These are phyloP conservation scores for Andrena praecox DNA, from an alignment of 2,888 invertebrate genomes.

Conservation along the genomic window DNA sequence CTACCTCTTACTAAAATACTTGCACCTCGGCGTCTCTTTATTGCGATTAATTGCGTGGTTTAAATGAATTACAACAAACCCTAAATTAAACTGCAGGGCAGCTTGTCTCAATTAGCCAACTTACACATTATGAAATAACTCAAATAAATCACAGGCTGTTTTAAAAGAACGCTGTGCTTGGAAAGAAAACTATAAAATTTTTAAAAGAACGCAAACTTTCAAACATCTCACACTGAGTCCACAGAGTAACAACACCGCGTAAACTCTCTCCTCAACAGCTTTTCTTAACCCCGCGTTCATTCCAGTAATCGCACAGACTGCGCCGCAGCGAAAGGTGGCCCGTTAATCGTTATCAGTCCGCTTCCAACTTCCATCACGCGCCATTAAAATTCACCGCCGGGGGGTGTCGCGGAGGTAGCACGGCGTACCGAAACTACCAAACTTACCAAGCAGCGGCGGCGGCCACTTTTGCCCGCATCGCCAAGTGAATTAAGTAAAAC, in stretches of 20 bases:
- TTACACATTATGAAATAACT: neutral
- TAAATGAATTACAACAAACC: too few relatives aligned
- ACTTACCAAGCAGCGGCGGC: conserved; percentile 2
- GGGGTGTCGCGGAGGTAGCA: neutral
- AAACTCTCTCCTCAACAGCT: neutral
- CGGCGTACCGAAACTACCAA: conserved; percentile 17
- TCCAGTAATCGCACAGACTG: neutral
- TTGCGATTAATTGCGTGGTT: neutral
- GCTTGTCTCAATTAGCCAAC: neutral
- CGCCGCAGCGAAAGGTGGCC: neutral
- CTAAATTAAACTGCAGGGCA: neutral
- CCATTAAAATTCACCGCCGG: conserved; percentile 9
- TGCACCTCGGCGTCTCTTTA: neutral
- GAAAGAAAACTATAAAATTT: neutral
- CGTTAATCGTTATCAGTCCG: neutral
- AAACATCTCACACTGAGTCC: too few relatives aligned
- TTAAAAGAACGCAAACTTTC: too few relatives aligned
- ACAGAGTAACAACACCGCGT: neutral
- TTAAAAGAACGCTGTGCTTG: too few relatives aligned
- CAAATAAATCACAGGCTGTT: neutral
- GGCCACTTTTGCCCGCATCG: conserved; percentile 7
- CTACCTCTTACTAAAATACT: too few relatives aligned
- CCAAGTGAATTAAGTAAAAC: conserved; percentile 34
- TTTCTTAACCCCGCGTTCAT: neutral
- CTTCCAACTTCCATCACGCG: neutral